phyloP scores from a whole-genome alignment of 1,140 invertebrate species.

The Drosophila nannoptera region DNA sequence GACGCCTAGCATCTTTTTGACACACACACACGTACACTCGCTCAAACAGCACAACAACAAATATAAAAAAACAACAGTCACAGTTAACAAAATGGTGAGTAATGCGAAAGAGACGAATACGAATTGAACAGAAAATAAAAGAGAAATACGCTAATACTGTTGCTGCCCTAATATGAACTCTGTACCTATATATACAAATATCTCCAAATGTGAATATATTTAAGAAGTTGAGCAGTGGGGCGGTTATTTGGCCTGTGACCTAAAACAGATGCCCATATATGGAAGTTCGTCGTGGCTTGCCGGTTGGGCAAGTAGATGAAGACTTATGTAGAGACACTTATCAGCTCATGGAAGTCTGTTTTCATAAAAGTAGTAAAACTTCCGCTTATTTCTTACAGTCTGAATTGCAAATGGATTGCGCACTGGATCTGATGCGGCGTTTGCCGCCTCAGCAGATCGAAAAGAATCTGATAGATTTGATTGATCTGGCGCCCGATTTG shows the following conservation, averaged over 20 bases:
- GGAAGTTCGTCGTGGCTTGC: slow-evolving; percentile 53
- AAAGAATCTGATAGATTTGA: slow-evolving; percentile 98
- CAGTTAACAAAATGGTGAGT: slow-evolving; percentile 61
- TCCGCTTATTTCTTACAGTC: slow-evolving; percentile 84
- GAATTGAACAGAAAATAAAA: slow-evolving; percentile 29
- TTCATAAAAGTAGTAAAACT: background rate
- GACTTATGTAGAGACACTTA: slow-evolving; percentile 31
- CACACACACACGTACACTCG: background rate
- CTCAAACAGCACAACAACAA: background rate
- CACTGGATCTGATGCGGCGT: slow-evolving; percentile 98
- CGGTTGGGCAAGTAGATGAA: slow-evolving; percentile 22
- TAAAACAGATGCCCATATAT: slow-evolving; percentile 67
- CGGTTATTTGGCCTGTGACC: slow-evolving; percentile 25
- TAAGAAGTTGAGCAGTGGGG: slow-evolving; percentile 1
- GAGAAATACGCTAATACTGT: slow-evolving; percentile 30
- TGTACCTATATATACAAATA: background rate
- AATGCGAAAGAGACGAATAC: slow-evolving; percentile 44
- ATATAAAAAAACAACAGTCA: slow-evolving; percentile 28
- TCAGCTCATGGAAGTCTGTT: slow-evolving; percentile 7
- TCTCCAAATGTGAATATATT: background rate
- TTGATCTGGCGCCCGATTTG: slow-evolving; percentile 95
- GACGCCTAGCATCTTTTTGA: background rate
- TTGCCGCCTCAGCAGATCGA: slow-evolving; percentile 99
- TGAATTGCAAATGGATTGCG: slow-evolving; percentile 98
- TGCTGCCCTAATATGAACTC: slow-evolving; percentile 25